Base-by-base conservation (phyloP, 2,797 vertebrate species). In the Danio albolineatus region DNA sequence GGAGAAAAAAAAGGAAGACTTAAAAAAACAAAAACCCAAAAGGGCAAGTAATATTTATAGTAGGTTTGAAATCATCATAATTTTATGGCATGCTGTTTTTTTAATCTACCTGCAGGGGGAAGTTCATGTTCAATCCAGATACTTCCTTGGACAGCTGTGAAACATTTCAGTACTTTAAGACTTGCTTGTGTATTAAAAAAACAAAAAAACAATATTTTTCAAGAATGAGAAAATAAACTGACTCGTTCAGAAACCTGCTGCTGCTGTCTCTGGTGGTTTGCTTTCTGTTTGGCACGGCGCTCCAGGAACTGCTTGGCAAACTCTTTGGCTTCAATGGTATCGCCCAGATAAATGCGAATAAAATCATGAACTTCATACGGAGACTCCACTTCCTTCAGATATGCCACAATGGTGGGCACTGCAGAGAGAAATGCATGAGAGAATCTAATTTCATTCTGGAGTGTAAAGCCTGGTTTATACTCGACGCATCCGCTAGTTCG, bases 271-370 rank as follows among this genome's bases (percentile, higher is more conserved):
- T 96, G 96, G 89, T 96, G 96, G 91, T 96, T 96, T 90, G 95
- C 95, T 92, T 97, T 97, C 91, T 97, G 96, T 94, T 97, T 97
- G 94, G 96, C 96, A 93, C 96, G 95, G 86, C 96, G 94, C 93
- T 97, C 96, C 91, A 97, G 93, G 90, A 97, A 97, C 88, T 97
- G 96, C 94, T 96, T 97, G 94, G 96, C 96, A 88, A 97, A 97
- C 94, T 96, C 96, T 96, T 97, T 97, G 96, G 96, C 96, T 96
- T 97, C 96, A 90, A 95, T 92, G 79, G 96, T 97, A 92, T 97
- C 96, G 82, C 96, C 96, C 90, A 97, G 89, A 91, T 95, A 97
- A 85, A 94, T 95, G 89, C 96, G 95, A 90, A 97, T 97, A 84
- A 96, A 96, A 88, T 97, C 96, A 62, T 96, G 95, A 84, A 97